Evolutionary conservation across 2,888 invertebrate genomes (phyloP).

Genomic region (Drosophila melanosoma): DNA sequence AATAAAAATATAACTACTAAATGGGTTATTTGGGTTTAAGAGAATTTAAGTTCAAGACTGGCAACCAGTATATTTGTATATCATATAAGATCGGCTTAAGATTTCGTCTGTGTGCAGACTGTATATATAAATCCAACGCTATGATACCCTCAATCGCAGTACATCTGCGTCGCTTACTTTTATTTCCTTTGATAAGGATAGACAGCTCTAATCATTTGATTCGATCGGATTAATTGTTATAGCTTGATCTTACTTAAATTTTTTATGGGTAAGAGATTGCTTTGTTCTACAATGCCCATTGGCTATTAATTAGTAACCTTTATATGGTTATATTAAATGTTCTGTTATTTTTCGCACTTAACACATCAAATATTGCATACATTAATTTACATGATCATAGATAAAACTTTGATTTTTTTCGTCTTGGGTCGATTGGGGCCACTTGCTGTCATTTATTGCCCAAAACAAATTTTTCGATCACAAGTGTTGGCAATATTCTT

Average conservation of each 20-base stretch:
- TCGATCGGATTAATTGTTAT: conserved; percentile 1
- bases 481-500: conserved; percentile 2
- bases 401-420: conserved; percentile 11
- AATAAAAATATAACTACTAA: conserved; percentile 7
- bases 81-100: not conserved
- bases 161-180: not conserved
- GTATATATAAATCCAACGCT: not conserved
- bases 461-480: not conserved
- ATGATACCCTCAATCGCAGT: not conserved
- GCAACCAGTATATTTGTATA: not conserved
- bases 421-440: conserved; percentile 17
- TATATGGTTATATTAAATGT: conserved; percentile 72
- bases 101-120: not conserved
- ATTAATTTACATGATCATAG: conserved; percentile 72
- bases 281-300: conserved; percentile 23
- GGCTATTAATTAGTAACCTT: conserved; percentile 63
- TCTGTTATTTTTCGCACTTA: conserved; percentile 70
- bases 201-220: conserved; percentile 2
- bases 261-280: conserved; percentile 7
- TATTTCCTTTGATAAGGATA: not conserved
- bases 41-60: not conserved
- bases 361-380: conserved; percentile 52
- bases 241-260: conserved; percentile 24
- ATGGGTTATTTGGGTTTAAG: not conserved
- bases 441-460: conserved; percentile 17